Evolutionary conservation across 2,888 invertebrate genomes (phyloP).

Genomic region (Entomobrya proxima): DNA sequence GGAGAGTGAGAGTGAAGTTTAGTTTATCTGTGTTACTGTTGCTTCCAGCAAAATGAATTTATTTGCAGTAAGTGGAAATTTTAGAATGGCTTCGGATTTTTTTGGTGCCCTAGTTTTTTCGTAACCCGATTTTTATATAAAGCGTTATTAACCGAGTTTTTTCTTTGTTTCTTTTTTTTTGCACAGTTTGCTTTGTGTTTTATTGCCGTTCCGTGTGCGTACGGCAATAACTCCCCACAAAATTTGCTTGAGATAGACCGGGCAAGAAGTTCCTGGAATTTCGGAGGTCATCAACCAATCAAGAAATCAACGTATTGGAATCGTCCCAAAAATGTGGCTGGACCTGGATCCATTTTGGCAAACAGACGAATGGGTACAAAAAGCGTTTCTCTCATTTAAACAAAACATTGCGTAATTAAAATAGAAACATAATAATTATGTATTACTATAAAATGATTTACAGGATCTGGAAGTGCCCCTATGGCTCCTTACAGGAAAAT

Average conservation of each 20-base stretch:
- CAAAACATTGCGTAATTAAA: no score
- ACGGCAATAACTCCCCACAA: not conserved
- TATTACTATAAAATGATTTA: no score
- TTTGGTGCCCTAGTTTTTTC: not conserved
- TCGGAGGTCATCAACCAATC: slow-evolving; percentile 29
- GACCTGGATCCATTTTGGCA: slow-evolving; percentile 21
- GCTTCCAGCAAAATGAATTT: not conserved
- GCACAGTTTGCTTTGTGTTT: slow-evolving; percentile 24
- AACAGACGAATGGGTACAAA: slow-evolving; percentile 14
- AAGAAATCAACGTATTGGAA: not conserved
- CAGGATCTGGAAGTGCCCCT: not conserved
- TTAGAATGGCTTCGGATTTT: not conserved
- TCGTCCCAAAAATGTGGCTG: slow-evolving; percentile 31
- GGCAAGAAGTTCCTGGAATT: slow-evolving; percentile 60
- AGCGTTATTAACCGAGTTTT: not conserved
- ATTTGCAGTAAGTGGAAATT: not conserved
- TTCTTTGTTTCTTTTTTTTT: not conserved
- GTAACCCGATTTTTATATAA: not conserved
- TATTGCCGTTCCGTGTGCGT: not conserved
- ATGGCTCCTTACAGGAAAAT: not conserved
- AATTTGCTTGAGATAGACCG: not conserved
- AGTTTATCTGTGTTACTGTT: not conserved
- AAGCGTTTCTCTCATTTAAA: not conserved
- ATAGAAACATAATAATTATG: no score
- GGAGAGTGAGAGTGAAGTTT: not conserved